Evolutionary conservation across 2,113 vertebrate species (phyloP).

Genomic region (Pseudolaguvia tuberculata): DNA sequence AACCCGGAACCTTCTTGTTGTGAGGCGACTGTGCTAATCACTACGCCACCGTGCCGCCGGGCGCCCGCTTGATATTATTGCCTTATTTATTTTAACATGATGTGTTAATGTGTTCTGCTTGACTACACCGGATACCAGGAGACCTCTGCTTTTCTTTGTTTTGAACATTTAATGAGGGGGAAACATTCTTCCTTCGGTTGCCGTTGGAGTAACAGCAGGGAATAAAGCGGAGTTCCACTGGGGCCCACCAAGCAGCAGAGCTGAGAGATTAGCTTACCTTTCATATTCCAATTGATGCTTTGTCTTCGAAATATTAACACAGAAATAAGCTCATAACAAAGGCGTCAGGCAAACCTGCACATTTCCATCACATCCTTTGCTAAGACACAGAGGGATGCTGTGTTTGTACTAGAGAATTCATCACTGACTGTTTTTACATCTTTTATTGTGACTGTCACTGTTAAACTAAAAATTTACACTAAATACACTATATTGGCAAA

Average conservation of each 20-base stretch:
- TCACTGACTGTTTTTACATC: conserved; percentile 10
- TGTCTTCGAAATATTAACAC: conserved; percentile 52
- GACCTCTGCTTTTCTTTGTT: conserved; percentile 47
- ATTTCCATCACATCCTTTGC: background rate
- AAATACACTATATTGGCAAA: no score
- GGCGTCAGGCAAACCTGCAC: background rate
- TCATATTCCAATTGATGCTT: conserved; percentile 52
- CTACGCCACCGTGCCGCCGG: no score
- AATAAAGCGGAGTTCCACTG: conserved; percentile 33
- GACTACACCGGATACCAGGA: conserved; percentile 37
- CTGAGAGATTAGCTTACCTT: conserved; percentile 51
- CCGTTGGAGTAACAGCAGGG: conserved; percentile 39
- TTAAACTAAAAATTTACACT: background rate
- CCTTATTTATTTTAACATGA: conserved; percentile 39
- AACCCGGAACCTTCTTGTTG: no score
- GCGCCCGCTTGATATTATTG: conserved; percentile 25
- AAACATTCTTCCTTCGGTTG: conserved; percentile 28
- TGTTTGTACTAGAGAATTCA: conserved; percentile 17
- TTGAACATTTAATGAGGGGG: conserved; percentile 46
- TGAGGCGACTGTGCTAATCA: no score
- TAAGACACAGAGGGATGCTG: background rate
- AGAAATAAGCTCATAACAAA: conserved; percentile 52
- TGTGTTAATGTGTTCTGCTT: conserved; percentile 49
- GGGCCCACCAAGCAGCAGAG: conserved; percentile 42
- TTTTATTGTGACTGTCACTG: conserved; percentile 42